Conservation (phyloP, 2,113 vertebrate species). For the Anhinga rufa region DNA sequence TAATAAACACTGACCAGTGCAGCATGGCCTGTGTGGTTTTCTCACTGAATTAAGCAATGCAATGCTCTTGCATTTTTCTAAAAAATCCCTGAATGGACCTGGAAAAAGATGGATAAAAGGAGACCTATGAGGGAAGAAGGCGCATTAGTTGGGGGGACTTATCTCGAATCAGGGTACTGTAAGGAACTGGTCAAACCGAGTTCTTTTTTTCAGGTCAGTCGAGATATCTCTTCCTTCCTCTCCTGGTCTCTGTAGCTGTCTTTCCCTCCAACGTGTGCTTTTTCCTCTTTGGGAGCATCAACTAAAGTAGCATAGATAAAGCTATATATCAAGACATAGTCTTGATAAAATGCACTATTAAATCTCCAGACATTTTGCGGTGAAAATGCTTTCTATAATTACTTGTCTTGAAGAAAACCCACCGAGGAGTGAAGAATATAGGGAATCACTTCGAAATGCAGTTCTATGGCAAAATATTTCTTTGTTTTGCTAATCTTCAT, state of each 20-base stretch:
- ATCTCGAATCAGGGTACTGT: background rate
- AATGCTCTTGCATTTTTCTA: background rate
- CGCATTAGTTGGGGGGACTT: background rate
- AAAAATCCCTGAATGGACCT: background rate
- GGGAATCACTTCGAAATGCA: background rate
- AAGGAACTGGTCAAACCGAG: background rate
- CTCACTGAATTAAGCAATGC: background rate
- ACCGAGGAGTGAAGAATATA: background rate
- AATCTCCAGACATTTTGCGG: background rate
- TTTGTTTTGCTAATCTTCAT: background rate
- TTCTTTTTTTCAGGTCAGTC: background rate
- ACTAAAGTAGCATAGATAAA: background rate
- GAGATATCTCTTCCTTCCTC: background rate
- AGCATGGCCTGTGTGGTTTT: background rate
- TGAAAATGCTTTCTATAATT: background rate
- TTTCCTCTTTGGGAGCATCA: background rate
- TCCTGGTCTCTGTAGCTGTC: background rate
- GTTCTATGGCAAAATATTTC: background rate
- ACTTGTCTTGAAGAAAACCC: background rate
- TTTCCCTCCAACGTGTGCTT: background rate
- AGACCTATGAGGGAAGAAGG: background rate
- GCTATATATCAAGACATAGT: background rate
- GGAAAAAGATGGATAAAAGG: background rate
- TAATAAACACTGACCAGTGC: background rate
- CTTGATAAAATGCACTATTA: background rate